These are phyloP conservation scores for Macrobrachium rosenbergii DNA, from an alignment of 1,140 invertebrate genomes.

Conservation along the genomic window DNA sequence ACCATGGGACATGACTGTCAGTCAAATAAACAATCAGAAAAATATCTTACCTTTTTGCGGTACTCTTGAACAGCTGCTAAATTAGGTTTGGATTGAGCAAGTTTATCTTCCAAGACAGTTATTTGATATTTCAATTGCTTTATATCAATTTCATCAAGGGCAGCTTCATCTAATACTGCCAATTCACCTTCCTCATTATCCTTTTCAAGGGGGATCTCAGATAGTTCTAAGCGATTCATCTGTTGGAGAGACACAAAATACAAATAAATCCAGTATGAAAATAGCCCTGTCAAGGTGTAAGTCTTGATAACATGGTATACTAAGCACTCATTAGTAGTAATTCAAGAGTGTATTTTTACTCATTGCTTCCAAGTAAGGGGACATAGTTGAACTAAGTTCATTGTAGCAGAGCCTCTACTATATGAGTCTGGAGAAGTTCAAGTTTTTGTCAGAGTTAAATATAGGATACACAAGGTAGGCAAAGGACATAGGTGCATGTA, in stretches of 20 bases:
- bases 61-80: constrained; percentile 83
- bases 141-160: constrained; percentile 76
- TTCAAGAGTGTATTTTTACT: too few species aligned
- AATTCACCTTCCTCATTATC: constrained; percentile 70
- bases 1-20: too few species aligned
- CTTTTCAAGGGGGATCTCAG: constrained; percentile 76
- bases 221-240: constrained; percentile 78
- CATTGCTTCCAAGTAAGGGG: too few species aligned
- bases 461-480: too few species aligned
- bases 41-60: constrained; percentile 73
- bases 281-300: too few species aligned
- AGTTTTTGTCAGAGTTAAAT: neutral
- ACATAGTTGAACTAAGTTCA: neutral
- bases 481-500: too few species aligned
- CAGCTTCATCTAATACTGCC: constrained; percentile 77
- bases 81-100: constrained; percentile 83
- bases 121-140: constrained; percentile 78
- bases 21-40: neutral
- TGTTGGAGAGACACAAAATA: constrained; percentile 68
- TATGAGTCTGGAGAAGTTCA: neutral
- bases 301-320: too few species aligned
- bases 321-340: too few species aligned
- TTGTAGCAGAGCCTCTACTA: too few species aligned
- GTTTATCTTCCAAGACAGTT: constrained; percentile 77
- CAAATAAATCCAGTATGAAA: neutral